Percentiles rank a stretch among this genome's conserved stretches.
Conservation (phyloP, 2,113 vertebrate species). For the Tragelaphus scriptus region DNA sequence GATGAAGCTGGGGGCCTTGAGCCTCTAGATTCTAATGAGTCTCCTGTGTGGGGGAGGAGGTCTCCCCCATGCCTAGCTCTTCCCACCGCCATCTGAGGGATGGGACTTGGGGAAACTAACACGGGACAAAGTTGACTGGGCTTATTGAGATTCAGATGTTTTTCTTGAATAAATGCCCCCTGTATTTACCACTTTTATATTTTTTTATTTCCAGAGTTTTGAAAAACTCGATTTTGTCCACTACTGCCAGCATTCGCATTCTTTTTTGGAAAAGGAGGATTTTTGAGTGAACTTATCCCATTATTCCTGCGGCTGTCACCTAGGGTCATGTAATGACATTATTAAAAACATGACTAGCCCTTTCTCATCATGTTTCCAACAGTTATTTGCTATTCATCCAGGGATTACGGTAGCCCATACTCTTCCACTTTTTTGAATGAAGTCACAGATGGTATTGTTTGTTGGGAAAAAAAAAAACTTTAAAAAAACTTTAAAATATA, state of each 20-base stretch:
- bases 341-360: background rate
- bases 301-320: background rate
- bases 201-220: background rate
- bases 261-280: background rate
- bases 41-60: background rate
- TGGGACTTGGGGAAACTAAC: too few relatives aligned
- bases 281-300: background rate
- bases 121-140: background rate
- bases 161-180: background rate
- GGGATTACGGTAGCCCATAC: background rate
- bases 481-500: background rate
- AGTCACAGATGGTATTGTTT: constrained; percentile 39
- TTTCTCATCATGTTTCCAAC: background rate
- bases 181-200: background rate
- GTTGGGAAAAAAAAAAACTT: background rate
- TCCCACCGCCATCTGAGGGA: background rate
- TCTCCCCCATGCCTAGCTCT: background rate
- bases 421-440: background rate
- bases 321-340: background rate
- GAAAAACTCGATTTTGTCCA: background rate
- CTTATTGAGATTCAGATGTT: background rate
- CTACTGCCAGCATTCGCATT: background rate
- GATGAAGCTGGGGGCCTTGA: background rate
- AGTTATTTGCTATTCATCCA: background rate
- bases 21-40: background rate